phyloP scores from a whole-genome alignment of 23 tunicate species.

The Trididemnum clinides region DNA sequence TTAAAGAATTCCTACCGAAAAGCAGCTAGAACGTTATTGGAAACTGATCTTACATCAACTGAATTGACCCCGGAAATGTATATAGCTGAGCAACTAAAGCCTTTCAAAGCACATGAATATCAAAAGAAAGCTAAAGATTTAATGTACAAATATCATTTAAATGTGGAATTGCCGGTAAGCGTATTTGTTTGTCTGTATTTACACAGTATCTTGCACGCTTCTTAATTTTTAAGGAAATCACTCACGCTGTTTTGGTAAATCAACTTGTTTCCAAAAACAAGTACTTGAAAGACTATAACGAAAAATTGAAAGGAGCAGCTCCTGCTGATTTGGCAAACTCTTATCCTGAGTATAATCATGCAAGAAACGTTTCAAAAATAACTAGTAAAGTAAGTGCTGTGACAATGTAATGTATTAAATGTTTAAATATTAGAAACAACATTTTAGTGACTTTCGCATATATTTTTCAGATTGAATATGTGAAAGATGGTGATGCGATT shows the following conservation, averaged over 20 bases:
- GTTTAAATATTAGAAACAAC: not conserved
- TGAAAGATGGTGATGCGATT: slow-evolving; percentile 56
- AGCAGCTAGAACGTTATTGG: slow-evolving; percentile 26
- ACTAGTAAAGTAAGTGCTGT: slow-evolving; percentile 63
- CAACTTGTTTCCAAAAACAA: slow-evolving; percentile 64
- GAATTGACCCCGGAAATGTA: slow-evolving; percentile 83
- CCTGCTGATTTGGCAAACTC: slow-evolving; percentile 77
- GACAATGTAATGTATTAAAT: no score
- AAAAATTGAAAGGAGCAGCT: slow-evolving; percentile 77
- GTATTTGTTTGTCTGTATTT: not conserved
- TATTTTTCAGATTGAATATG: slow-evolving; percentile 57
- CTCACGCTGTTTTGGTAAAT: slow-evolving; percentile 70
- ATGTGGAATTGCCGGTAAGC: slow-evolving; percentile 78
- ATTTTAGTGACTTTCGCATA: not conserved
- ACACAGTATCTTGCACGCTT: not conserved
- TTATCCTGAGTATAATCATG: slow-evolving; percentile 89
- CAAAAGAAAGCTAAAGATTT: slow-evolving; percentile 69
- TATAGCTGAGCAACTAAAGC: slow-evolving; percentile 72
- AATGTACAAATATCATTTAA: slow-evolving; percentile 83
- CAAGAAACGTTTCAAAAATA: slow-evolving; percentile 69
- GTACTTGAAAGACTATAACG: slow-evolving; percentile 75
- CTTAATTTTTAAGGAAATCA: slow-evolving; percentile 52
- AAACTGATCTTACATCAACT: slow-evolving; percentile 39
- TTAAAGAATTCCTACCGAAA: slow-evolving; percentile 69
- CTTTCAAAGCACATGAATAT: slow-evolving; percentile 58